phyloP scores from a whole-genome alignment of 2,888 invertebrate species.

The Leuctra nigra region DNA sequence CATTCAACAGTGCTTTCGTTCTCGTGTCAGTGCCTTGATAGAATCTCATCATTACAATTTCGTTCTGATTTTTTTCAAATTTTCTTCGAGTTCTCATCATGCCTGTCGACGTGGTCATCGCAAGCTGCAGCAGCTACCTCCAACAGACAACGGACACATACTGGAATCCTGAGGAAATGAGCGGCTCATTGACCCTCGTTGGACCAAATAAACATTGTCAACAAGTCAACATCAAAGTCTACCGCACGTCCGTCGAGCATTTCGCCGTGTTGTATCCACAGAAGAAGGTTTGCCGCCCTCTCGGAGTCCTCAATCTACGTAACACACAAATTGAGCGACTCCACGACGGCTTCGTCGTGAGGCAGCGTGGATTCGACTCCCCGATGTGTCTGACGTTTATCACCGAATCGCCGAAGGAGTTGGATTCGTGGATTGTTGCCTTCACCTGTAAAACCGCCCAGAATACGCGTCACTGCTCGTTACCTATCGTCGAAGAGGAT shows the following conservation, averaged over 20 bases:
- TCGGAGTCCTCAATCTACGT: conserved; percentile 54
- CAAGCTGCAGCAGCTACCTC: conserved; percentile 36
- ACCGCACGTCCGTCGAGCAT: conserved; percentile 56
- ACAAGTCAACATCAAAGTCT: conserved; percentile 56
- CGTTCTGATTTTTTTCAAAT: not conserved
- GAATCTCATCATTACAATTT: not conserved
- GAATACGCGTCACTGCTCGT: conserved; percentile 47
- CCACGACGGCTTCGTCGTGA: conserved; percentile 47
- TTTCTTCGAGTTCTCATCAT: conserved; percentile 30
- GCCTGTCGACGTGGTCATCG: conserved; percentile 42
- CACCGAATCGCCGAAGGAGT: conserved; percentile 49
- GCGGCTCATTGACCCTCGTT: conserved; percentile 53
- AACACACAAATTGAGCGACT: conserved; percentile 52
- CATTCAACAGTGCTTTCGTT: not conserved
- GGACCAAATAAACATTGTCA: conserved; percentile 52
- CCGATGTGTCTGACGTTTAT: conserved; percentile 51
- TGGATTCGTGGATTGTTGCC: conserved; percentile 54
- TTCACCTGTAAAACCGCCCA: conserved; percentile 45
- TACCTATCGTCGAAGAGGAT: conserved; percentile 55
- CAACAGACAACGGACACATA: conserved; percentile 37
- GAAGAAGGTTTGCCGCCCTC: conserved; percentile 53
- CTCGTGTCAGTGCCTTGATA: too few species aligned
- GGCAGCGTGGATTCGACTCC: conserved; percentile 57
- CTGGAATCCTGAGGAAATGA: conserved; percentile 53
- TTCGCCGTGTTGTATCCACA: conserved; percentile 59